Conservation (phyloP, 2,113 vertebrate genomes). For the Albula glossodonta region DNA sequence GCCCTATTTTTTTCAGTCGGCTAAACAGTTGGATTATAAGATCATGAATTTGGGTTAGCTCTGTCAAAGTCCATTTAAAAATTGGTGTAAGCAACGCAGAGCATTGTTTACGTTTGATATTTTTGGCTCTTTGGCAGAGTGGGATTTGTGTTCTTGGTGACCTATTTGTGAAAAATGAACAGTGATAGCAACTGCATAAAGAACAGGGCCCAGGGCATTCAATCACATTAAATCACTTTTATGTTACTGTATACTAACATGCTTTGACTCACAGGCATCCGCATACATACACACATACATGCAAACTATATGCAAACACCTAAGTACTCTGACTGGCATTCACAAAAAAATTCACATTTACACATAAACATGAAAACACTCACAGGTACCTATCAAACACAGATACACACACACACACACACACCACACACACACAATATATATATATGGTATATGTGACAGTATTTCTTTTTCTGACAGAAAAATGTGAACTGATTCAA, state of each 20-base stretch:
- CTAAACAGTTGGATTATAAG: slow-evolving; percentile 65
- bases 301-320: no score
- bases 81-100: slow-evolving; percentile 48
- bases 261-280: neutral
- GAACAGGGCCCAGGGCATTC: no score
- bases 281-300: neutral
- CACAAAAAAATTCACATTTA: neutral
- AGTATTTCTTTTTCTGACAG: no score
- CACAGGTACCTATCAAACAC: no score
- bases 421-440: no score
- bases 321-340: no score
- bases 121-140: slow-evolving; percentile 17
- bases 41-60: slow-evolving; percentile 65
- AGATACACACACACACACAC: no score
- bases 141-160: slow-evolving; percentile 6
- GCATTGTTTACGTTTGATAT: slow-evolving; percentile 36
- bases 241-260: neutral
- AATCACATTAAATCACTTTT: no score
- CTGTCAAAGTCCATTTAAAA: slow-evolving; percentile 52
- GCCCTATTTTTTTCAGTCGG: slow-evolving; percentile 36
- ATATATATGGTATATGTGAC: no score
- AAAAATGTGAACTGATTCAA: no score
- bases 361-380: neutral
- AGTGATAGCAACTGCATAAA: neutral
- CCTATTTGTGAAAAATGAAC: slow-evolving; percentile 17